Conservation (phyloP, 2,797 vertebrate genomes). For the Melanogrammus aeglefinus region DNA sequence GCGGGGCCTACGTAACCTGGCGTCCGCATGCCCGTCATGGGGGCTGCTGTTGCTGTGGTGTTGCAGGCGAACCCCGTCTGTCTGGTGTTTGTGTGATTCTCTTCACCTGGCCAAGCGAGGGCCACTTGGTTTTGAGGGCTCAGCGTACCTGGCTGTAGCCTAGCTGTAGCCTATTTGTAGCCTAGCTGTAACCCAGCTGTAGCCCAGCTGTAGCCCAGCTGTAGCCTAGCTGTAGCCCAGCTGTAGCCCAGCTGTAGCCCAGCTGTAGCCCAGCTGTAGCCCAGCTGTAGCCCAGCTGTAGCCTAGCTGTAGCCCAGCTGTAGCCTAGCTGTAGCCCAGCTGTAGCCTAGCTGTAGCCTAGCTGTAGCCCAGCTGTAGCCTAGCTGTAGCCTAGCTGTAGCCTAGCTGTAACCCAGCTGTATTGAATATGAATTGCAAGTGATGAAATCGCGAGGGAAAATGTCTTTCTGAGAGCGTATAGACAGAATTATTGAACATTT, state of each 20-base stretch:
- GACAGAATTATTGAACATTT: background rate
- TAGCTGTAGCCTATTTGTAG: background rate
- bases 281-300: no score
- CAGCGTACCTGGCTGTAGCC: slow-evolving; percentile 57
- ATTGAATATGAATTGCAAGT: slow-evolving; percentile 22
- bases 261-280: no score
- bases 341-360: no score
- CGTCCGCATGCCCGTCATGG: background rate
- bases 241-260: no score
- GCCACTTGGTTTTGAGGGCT: slow-evolving; percentile 38
- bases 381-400: no score
- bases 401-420: no score
- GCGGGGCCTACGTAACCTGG: background rate
- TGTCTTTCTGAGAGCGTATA: background rate
- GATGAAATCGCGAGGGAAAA: background rate
- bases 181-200: no score
- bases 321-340: slow-evolving; percentile 25
- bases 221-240: no score
- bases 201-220: no score
- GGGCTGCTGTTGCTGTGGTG: background rate
- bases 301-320: slow-evolving; percentile 22
- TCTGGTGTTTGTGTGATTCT: slow-evolving; percentile 21
- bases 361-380: no score
- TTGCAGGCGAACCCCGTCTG: background rate
- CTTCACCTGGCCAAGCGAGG: slow-evolving; percentile 50